Percentiles rank a stretch among this genome's conserved stretches.
Evolutionary conservation across 2,113 vertebrate genomes (phyloP).

Genomic region (Okapia johnstoni): DNA sequence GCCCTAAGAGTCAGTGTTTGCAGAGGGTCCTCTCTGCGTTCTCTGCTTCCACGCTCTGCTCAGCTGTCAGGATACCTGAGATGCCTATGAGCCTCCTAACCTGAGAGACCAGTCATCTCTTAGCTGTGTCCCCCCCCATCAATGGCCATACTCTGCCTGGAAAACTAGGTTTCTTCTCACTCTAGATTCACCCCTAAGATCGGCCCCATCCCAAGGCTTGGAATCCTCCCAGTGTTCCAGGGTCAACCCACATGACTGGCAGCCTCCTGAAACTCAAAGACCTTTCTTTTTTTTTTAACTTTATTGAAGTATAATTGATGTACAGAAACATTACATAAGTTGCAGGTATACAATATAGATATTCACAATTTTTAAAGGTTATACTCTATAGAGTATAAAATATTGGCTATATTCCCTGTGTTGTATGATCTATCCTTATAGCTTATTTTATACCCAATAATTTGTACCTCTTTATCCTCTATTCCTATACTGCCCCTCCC

Average conservation of each 20-base stretch:
- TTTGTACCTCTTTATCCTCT: not conserved
- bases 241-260: not conserved
- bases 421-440: not conserved
- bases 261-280: not conserved
- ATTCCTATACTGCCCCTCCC: not conserved
- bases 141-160: not conserved
- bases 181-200: not conserved
- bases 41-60: not conserved
- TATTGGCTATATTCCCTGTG: not conserved
- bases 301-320: not conserved
- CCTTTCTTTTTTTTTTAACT: not conserved
- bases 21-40: not conserved
- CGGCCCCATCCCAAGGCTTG: not conserved
- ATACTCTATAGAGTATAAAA: not conserved
- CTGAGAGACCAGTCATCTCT: not conserved
- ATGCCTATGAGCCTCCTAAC: not conserved
- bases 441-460: not conserved
- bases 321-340: not conserved
- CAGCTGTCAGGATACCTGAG: not conserved
- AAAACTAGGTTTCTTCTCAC: not conserved
- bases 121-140: accelerated
- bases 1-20: not conserved
- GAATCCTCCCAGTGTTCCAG: not conserved
- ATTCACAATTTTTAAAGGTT: not conserved
- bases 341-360: not conserved